Base-by-base conservation (phyloP, 53 echinoderm and acorn worm species). In the Patiria pectinifera region DNA sequence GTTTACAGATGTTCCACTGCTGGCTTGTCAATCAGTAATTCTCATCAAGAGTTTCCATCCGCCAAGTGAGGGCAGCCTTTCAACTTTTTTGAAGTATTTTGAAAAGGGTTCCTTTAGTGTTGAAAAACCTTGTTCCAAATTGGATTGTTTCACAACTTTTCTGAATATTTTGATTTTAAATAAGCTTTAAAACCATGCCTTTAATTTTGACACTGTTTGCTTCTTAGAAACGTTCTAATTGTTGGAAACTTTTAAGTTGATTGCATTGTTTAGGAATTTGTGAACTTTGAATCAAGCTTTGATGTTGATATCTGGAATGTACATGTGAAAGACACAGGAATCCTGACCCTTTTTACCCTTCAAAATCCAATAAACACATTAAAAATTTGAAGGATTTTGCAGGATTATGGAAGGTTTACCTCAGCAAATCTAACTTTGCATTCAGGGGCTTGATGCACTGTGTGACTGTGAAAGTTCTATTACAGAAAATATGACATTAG, bases 21-120 rank as follows among this genome's bases (percentile, higher is more conserved):
- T 83, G 83, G 83, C 35, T 83, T 59, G 19, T 62, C 25, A 63
- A 62, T 35, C 59, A 83, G 26, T 83, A 61, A 83, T 10, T 53
- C 53, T 35, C 35, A 35, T 35, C 35, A 35, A 35, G 35, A 35
- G 22, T 26, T 43, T 5, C 35, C 43, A 24, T 26, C 11, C 4
- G 76, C 35, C 35, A 76, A n/a, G 43, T 1, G 44, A 76, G 43
- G 43, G 5, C 1, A 76, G 7, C 8, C 6, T 53, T 5, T 8
- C 5, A 53, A 53, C 53, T 53, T 53, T 5, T 35, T 0, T 53
- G 53, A 53, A 53, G 53, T 53, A 53, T 53, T 53, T 53, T 53
- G 53, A 8, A 53, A 53, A 53, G 53, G 53, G 8, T 53, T 53
- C 6, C 53, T 53, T 53, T 53, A 6, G 6, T 53, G 53, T 53